A percentile compares a stretch with the other conserved stretches of the same genome.
phyloP scores from a whole-genome alignment of 2,113 vertebrate species.

The Gallinago media region DNA sequence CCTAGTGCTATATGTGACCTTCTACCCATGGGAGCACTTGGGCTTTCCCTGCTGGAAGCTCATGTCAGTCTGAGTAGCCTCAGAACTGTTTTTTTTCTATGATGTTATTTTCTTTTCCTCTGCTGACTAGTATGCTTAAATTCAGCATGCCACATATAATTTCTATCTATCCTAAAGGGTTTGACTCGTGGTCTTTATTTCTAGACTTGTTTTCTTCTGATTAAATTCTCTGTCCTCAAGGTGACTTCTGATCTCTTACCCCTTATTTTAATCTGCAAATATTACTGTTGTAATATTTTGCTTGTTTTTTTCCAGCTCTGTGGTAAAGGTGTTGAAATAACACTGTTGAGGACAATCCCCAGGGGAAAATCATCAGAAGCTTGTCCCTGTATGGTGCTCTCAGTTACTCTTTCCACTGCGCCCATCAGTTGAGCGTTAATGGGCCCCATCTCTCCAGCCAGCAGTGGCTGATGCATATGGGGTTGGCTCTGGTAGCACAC shows the following conservation, averaged over 20 bases:
- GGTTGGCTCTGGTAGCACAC: neutral
- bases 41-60: neutral
- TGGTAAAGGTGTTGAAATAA: neutral
- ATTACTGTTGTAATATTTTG: neutral
- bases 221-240: neutral
- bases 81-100: neutral
- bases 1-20: neutral
- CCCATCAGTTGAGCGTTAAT: rapidly evolving
- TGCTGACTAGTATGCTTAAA: neutral
- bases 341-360: neutral
- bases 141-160: neutral
- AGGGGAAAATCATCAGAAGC: neutral
- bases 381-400: neutral
- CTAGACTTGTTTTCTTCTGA: neutral
- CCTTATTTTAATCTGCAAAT: neutral
- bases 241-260: neutral
- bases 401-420: neutral
- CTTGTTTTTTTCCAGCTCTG: neutral
- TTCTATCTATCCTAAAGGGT: neutral
- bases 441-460: neutral
- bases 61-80: neutral
- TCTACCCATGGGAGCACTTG: rapidly evolving
- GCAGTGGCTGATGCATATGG: neutral
- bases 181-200: neutral
- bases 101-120: neutral